These are phyloP conservation scores for Eulemur coronatus DNA, from an alignment of 2,797 vertebrate genomes.

Conservation along the genomic window DNA sequence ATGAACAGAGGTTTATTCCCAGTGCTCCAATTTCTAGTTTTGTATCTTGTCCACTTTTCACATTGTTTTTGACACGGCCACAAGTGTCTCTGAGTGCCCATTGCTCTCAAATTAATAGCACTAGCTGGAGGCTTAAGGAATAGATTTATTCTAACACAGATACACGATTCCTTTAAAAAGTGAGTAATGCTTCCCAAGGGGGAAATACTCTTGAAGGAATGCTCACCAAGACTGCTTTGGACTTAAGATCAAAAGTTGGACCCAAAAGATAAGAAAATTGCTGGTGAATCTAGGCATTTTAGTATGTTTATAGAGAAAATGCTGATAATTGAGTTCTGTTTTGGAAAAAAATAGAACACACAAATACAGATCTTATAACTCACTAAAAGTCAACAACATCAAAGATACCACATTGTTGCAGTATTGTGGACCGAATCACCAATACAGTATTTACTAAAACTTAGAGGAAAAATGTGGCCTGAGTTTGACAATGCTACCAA, in stretches of 20 bases:
- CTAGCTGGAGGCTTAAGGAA: not conserved
- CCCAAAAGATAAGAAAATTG: slow-evolving; percentile 20
- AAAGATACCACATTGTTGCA: not conserved
- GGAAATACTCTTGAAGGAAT: not conserved
- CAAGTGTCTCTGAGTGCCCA: not conserved
- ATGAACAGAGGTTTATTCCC: not conserved
- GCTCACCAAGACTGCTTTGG: not conserved
- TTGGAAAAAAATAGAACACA: not conserved
- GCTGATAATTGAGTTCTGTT: not conserved
- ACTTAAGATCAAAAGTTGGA: slow-evolving; percentile 23
- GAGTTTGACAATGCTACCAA: not conserved
- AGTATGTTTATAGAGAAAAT: slow-evolving; percentile 28
- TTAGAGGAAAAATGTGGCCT: not conserved
- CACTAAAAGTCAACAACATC: not conserved
- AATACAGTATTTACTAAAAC: not conserved
- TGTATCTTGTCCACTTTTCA: not conserved
- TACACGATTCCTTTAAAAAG: not conserved
- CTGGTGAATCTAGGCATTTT: not conserved
- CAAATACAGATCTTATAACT: not conserved
- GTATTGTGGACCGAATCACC: not conserved
- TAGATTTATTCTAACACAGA: not conserved
- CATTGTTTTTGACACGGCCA: not conserved
- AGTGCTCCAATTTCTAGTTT: not conserved
- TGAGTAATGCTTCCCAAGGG: not conserved
- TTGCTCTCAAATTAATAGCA: not conserved